phyloP scores from a whole-genome alignment of 2,113 vertebrate species.

The Capreolus pygargus region DNA sequence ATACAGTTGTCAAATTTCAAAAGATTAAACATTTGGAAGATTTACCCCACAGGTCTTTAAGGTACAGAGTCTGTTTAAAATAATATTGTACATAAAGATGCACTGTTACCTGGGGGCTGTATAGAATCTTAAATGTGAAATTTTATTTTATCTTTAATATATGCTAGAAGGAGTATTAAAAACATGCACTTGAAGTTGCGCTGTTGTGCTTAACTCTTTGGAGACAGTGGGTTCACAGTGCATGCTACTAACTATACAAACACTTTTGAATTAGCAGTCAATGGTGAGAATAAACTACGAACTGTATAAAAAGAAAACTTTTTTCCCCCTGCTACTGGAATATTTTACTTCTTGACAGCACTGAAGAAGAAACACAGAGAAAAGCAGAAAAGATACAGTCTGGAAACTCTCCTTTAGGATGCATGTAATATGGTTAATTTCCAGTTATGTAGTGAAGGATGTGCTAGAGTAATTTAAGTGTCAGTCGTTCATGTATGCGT shows the following conservation, averaged over 20 bases:
- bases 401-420: neutral
- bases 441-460: neutral
- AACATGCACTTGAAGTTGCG: constrained; percentile 58
- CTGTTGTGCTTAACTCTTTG: constrained; percentile 34
- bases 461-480: neutral
- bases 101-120: constrained; percentile 78
- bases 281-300: neutral
- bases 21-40: constrained; percentile 76
- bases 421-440: neutral
- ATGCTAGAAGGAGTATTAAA: constrained; percentile 66
- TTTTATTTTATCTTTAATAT: constrained; percentile 49
- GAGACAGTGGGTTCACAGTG: neutral
- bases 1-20: constrained; percentile 82
- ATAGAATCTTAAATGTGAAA: constrained; percentile 73
- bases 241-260: neutral
- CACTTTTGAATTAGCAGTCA: constrained; percentile 10
- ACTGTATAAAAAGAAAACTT: constrained; percentile 27
- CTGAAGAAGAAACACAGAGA: constrained; percentile 15
- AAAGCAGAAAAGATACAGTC: neutral
- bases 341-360: constrained; percentile 30
- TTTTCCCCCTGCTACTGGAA: neutral
- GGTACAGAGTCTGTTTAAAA: constrained; percentile 76
- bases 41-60: constrained; percentile 77
- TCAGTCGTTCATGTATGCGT: neutral
- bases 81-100: constrained; percentile 80